phyloP scores from a whole-genome alignment of 2,888 invertebrate species.

The Horisme vitalbata region DNA sequence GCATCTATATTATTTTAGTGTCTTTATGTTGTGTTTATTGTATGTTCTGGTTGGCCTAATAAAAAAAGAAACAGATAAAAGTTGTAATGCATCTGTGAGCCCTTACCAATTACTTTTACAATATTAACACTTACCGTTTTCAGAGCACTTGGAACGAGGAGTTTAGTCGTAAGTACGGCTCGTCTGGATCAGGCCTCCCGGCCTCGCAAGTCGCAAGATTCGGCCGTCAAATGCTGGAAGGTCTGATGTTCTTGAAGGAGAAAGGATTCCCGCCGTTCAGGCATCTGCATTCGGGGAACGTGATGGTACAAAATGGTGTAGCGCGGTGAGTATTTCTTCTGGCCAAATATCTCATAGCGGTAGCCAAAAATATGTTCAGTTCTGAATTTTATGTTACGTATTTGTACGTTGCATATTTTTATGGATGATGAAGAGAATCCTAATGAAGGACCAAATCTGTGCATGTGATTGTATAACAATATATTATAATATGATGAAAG shows the following conservation, averaged over 20 bases:
- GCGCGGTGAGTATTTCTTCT: slow-evolving; percentile 84
- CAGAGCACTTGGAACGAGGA: slow-evolving; percentile 92
- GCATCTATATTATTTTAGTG: too few relatives aligned
- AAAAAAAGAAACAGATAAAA: too few relatives aligned
- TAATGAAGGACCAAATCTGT: too few relatives aligned
- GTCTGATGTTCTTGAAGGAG: slow-evolving; percentile 91
- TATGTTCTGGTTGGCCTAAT: too few relatives aligned
- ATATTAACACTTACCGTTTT: slow-evolving; percentile 11
- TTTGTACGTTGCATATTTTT: too few relatives aligned
- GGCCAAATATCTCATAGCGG: too few relatives aligned
- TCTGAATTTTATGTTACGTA: too few relatives aligned
- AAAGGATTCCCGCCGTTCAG: slow-evolving; percentile 94
- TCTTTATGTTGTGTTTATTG: too few relatives aligned
- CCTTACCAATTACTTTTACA: slow-evolving; percentile 63
- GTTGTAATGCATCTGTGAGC: neutral
- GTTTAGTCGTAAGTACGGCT: slow-evolving; percentile 89
- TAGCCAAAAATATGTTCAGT: too few relatives aligned
- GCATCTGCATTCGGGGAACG: slow-evolving; percentile 95
- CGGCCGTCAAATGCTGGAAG: slow-evolving; percentile 94
- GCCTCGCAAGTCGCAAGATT: slow-evolving; percentile 92
- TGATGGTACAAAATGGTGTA: slow-evolving; percentile 95
- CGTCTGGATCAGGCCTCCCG: slow-evolving; percentile 87
- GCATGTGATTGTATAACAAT: too few relatives aligned
- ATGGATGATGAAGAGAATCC: too few relatives aligned
- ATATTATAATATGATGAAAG: too few relatives aligned